Evolutionary conservation across 2,888 invertebrate genomes (phyloP), one percentile per base, ranked within the genome.

Genomic region (Cactoblastis cactorum): DNA sequence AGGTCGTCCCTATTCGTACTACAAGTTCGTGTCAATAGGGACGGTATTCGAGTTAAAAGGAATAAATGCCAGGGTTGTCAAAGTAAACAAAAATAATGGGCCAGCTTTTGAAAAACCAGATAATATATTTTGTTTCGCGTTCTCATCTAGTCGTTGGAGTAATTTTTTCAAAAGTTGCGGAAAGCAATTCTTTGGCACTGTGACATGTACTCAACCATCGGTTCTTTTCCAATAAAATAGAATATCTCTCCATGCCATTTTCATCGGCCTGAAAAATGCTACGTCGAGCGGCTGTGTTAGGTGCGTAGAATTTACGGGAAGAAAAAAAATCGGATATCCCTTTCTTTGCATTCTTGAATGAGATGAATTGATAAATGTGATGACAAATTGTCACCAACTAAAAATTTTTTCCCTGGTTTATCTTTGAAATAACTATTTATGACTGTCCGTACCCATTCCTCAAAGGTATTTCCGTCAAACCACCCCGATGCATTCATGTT

Each of bases 311-410:
- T 76, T 72, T 11, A 66, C 54, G 5, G 74, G 71, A 14, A 76
- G 54, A 52, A 62, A 70, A 74, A 55, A 59, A 79, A 79, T 11
- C 48, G 48, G 41, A 80, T 76, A 54, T 74, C 56, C 43, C 74
- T 58, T 37, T 70, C 62, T 51, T 69, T 54, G 53, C 80, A 82
- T 17, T 54, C 24, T 45, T 63, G 33, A 11, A 79, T 54, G 18
- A 74, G 59, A 34, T 61, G 57, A 12, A 51, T 22, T 46, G 59
- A 67, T 19, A 76, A 63, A n/a, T n/a, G n/a, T n/a, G n/a, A n/a
- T 8, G 69, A 61, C 43, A 80, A 54, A 57, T 78, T 79, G 54
- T 80, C 72, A 5, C 77, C 76, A 47, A 81, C 60, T 8, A 76
- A 18, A 12, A 67, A 59, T 55, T 74, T 74, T 38, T 45, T 58